Base-by-base conservation (phyloP, 2,888 invertebrate genomes). In the Agrotis segetum region DNA sequence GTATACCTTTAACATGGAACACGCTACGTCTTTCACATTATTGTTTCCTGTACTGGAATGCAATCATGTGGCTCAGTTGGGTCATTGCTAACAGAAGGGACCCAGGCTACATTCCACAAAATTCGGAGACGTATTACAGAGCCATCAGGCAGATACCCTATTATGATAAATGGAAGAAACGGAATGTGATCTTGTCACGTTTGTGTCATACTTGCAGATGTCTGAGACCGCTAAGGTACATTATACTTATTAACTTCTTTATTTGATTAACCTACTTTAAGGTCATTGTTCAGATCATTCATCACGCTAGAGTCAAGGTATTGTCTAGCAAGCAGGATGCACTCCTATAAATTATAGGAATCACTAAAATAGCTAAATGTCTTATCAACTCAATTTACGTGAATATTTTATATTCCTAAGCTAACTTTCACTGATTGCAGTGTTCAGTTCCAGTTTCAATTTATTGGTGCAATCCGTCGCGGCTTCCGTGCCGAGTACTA, bases 31-130 rank as follows among this genome's bases (percentile, higher is more conserved):
- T 98, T 0, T 98, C 98, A 0, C 99, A 99, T 91, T 98, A 99
- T 87, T 98, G 98, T 88, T 99, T 99, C 92, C 97, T 99, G 79
- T 98, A 98, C 88, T 98, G 98, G 98, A 99, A 99, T 92, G 96
- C 97, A 7, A 97, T 98, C 14, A 99, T 99, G 99, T 99, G 99
- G 99, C 95, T 99, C 14, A 98, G 98, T 87, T 98, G 99, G 98
- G 97, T 98, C 69, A 97, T 98, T 61, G 99, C 99, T 6, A 99
- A 99, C 89, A 97, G 98, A 21, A 97, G 98, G 66, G 98, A 99
- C 93, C 99, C 99, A 0, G 99, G 99, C 19, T 99, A 98, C 88
- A 97, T 99, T 72, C 98, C 98, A 0, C 97, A 98, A 88, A 99
- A 99, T 91, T 98, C 98, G 0, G 99, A 99, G 85, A 98, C 98